Base-by-base conservation (phyloP, 1,140 invertebrate species). In the Pseudoatta argentina region DNA sequence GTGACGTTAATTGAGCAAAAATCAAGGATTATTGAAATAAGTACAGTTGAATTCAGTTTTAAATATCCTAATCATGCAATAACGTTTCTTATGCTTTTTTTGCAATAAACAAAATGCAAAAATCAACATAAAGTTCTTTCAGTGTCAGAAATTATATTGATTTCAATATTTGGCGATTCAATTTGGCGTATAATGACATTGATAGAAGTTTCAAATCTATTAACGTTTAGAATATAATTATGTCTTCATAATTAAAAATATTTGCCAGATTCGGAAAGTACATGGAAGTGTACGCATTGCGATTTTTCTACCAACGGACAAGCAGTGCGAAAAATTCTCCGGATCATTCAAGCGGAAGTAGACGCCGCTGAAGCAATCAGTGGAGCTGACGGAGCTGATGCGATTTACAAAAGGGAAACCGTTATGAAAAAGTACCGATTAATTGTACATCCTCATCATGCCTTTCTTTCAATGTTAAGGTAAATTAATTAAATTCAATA, bases 231-330 rank as follows among this genome's bases (percentile, higher is more conserved):
- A 78, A 66, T 71, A 39, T 39, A n/a, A 30, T 76, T 27, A 27
- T 8, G n/a, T 57, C 30, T 30, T n/a, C 8, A 14, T 44, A 10
- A 69, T 57, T 10, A 24, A 81, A 7, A 21, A 66, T 51, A 48
- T 55, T 12, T 75, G 69, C 44, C 14, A 91, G 96, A 96, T 91
- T 92, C 95, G 10, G 95, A 96, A 30, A 96, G 97, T 30, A 85
- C 92, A 39, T 98, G 97, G 97, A 96, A 96, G 89, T 98, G 98
- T 91, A 96, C 96, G 0, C 95, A 96, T 67, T 98, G 98, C 90
- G 96, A 96, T 18, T 96, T 97, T 89, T 94, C 94, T 27, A 97
- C 96, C 0, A 95, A 94, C 6, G 96, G 96, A 3, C 89, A 93
- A n/a, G 96, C 96, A 0, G 95, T 98, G 51, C 94, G 92, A 67